Evolutionary conservation across 1,140 invertebrate genomes (phyloP).

Genomic region (Anoplophora glabripennis): DNA sequence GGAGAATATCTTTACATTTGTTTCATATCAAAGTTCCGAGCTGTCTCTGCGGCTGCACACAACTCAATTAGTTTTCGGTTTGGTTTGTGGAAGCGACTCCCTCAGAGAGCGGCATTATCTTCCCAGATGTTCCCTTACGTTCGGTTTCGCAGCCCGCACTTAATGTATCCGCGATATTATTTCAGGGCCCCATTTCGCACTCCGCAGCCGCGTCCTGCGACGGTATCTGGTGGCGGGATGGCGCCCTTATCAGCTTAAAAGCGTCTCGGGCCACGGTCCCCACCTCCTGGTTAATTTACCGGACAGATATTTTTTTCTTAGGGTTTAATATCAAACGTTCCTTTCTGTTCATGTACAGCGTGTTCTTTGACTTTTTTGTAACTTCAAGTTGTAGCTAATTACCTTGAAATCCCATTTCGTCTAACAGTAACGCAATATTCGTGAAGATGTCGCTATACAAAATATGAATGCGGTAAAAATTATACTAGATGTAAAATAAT

Average conservation of each 20-base stretch:
- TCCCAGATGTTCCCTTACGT: slow-evolving; percentile 30
- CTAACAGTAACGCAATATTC: no score
- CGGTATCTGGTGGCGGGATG: slow-evolving; percentile 14
- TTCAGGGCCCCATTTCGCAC: slow-evolving; percentile 19
- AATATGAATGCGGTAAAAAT: no score
- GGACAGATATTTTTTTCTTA: no score
- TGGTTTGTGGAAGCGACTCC: slow-evolving; percentile 26
- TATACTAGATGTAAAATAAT: no score
- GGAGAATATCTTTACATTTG: slow-evolving; percentile 32
- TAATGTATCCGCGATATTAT: slow-evolving; percentile 28
- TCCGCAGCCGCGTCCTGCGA: slow-evolving; percentile 14
- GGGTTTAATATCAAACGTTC: no score
- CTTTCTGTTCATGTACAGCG: no score
- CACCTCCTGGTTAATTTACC: no score
- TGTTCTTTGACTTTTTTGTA: no score
- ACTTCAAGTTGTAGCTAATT: no score
- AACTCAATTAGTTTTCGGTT: slow-evolving; percentile 42
- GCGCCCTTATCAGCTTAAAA: slow-evolving; percentile 25
- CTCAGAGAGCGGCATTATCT: slow-evolving; percentile 36
- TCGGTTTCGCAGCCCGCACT: slow-evolving; percentile 28
- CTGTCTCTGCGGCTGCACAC: slow-evolving; percentile 28
- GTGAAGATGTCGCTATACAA: no score
- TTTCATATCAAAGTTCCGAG: slow-evolving; percentile 34
- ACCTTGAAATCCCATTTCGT: no score
- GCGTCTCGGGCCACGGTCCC: neutral